phyloP scores from a whole-genome alignment of 1,140 invertebrate genomes.

The Araneus ventricosus region DNA sequence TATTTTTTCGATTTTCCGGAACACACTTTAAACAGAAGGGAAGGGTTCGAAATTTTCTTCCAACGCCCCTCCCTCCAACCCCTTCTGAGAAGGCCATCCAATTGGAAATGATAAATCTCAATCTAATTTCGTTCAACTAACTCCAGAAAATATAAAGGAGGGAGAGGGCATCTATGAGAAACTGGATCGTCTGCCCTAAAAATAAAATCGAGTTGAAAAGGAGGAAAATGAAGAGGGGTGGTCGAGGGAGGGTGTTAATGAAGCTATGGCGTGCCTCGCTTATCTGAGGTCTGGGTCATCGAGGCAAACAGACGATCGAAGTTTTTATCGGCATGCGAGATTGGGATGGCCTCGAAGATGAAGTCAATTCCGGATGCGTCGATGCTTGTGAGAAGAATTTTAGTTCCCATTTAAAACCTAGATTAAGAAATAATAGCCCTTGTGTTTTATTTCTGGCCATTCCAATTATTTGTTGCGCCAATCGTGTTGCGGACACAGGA shows the following conservation, averaged over 20 bases:
- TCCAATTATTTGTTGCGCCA: too few species aligned
- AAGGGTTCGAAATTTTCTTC: background rate
- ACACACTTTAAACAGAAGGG: too few species aligned
- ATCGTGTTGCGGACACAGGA: too few species aligned
- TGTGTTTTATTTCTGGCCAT: too few species aligned
- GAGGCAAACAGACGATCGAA: background rate
- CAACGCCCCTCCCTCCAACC: background rate
- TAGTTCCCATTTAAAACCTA: too few species aligned
- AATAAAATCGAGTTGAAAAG: background rate
- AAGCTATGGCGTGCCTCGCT: constrained; percentile 9
- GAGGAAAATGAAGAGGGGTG: background rate
- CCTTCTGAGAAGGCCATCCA: background rate
- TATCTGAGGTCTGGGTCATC: background rate
- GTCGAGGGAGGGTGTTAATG: background rate
- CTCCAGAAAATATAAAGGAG: background rate
- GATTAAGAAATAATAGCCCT: too few species aligned
- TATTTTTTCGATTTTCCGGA: too few species aligned
- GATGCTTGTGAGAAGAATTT: too few species aligned
- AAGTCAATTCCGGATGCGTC: background rate
- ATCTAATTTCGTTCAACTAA: background rate
- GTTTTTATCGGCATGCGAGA: background rate
- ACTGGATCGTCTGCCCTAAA: background rate
- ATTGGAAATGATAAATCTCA: constrained; percentile 20
- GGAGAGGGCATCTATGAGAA: background rate
- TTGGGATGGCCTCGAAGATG: background rate